These are phyloP conservation scores for Dusona sp. DNA, from an alignment of 2,888 invertebrate genomes.

Conservation along the genomic window DNA sequence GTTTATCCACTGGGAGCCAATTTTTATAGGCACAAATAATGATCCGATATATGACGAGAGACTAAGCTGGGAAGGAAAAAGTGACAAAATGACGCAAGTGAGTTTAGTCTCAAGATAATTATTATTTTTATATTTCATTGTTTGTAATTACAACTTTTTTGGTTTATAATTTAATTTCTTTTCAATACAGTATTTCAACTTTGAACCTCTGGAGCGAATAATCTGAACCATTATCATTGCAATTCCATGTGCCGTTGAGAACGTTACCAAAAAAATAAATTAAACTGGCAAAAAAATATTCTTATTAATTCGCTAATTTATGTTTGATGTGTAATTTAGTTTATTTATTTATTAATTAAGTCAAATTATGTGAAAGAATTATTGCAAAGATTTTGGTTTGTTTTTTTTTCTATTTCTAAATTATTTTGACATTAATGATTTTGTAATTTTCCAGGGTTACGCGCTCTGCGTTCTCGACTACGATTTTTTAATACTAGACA, in stretches of 20 bases:
- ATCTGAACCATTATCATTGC: too few species aligned
- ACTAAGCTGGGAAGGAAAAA: conserved; percentile 97
- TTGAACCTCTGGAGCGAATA: too few species aligned
- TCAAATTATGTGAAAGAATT: neutral
- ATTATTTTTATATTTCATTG: neutral
- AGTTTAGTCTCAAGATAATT: conserved; percentile 53
- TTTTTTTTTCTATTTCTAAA: neutral
- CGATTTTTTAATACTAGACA: conserved; percentile 96
- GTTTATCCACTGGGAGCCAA: conserved; percentile 96
- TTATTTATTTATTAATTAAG: too few species aligned
- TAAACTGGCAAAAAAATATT: too few species aligned
- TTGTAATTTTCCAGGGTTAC: conserved; percentile 89
- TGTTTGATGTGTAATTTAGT: too few species aligned
- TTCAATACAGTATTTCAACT: neutral
- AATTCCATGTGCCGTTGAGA: too few species aligned
- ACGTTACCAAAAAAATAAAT: too few species aligned
- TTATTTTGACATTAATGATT: neutral
- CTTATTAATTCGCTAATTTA: too few species aligned
- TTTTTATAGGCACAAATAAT: conserved; percentile 95
- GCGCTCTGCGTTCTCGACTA: conserved; percentile 95
- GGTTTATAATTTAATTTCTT: neutral
- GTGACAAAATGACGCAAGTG: conserved; percentile 98
- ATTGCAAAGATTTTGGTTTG: neutral
- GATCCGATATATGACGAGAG: conserved; percentile 96
- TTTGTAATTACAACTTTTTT: neutral